Evolutionary conservation across 2,888 invertebrate genomes (phyloP).

Genomic region (Stomorhina lunata): DNA sequence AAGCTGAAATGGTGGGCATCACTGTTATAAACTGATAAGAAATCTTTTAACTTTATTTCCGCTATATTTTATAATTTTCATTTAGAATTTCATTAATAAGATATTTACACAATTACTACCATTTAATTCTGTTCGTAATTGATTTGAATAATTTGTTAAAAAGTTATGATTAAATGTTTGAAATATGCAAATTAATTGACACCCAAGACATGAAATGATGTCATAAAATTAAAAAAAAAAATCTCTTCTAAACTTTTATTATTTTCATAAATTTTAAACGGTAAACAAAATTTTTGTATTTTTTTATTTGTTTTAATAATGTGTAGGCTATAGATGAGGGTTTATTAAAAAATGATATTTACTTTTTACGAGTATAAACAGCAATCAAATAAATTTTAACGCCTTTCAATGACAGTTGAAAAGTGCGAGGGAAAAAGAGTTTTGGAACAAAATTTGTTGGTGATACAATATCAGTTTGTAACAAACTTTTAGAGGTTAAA

Average conservation of each 20-base stretch:
- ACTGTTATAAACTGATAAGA: too few relatives aligned
- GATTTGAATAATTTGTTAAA: not conserved
- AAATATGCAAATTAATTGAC: constrained; percentile 36
- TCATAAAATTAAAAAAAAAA: constrained; percentile 23
- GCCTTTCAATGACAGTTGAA: not conserved
- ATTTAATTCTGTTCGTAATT: not conserved
- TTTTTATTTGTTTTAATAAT: constrained; percentile 27
- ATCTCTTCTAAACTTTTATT: not conserved
- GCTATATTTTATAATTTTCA: not conserved
- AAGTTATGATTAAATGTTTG: constrained; percentile 22
- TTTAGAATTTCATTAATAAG: not conserved
- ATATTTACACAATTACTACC: not conserved
- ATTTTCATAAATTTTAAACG: constrained; percentile 1
- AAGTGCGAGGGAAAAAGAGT: not conserved
- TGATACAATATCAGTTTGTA: not conserved
- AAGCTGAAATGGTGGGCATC: too few relatives aligned
- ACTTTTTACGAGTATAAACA: not conserved
- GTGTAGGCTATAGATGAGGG: too few relatives aligned
- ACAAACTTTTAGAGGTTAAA: not conserved
- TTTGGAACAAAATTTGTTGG: not conserved
- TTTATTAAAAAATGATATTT: too few relatives aligned
- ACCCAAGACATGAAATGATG: constrained; percentile 24
- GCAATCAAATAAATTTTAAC: not conserved
- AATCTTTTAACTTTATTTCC: too few relatives aligned
- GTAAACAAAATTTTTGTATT: not conserved